Percentiles rank a stretch among this genome's conserved stretches.
Conservation (phyloP, 2,888 invertebrate genomes). For the Drosophila merina region DNA sequence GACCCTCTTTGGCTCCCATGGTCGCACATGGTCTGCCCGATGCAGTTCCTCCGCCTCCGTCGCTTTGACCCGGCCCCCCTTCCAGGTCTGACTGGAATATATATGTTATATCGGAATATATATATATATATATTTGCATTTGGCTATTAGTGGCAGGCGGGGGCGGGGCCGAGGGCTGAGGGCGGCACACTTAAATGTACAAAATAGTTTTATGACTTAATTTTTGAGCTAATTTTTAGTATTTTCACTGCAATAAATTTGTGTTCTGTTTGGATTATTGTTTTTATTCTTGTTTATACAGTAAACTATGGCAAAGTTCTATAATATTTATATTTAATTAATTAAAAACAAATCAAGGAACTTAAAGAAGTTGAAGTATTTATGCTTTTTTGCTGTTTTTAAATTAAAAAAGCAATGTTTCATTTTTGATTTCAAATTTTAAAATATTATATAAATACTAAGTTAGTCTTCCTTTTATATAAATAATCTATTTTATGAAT, state of each 20-base stretch:
- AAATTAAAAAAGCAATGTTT: no score
- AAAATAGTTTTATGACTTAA: slow-evolving; percentile 69
- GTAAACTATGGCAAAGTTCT: not conserved
- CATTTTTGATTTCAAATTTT: no score
- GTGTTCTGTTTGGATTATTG: slow-evolving; percentile 27
- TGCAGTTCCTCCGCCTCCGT: slow-evolving; percentile 3
- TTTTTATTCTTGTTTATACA: slow-evolving; percentile 22
- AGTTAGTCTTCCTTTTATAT: no score
- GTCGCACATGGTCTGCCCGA: slow-evolving; percentile 25
- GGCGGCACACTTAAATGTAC: slow-evolving; percentile 68
- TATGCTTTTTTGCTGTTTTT: no score
- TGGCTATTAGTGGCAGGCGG: slow-evolving; percentile 15
- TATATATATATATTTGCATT: slow-evolving; percentile 13
- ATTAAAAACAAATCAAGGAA: not conserved
- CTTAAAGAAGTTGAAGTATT: no score
- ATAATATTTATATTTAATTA: not conserved
- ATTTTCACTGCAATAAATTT: slow-evolving; percentile 54
- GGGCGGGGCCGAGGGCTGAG: not conserved
- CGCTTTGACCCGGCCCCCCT: slow-evolving; percentile 8
- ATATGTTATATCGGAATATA: not conserved
- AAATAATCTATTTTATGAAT: no score
- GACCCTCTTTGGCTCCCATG: slow-evolving; percentile 21
- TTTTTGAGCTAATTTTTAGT: slow-evolving; percentile 67
- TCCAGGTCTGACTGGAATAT: slow-evolving; percentile 10
- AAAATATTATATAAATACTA: no score